Base-by-base conservation (phyloP, 2,113 vertebrate species). In the Hirundichthys speculiger region DNA sequence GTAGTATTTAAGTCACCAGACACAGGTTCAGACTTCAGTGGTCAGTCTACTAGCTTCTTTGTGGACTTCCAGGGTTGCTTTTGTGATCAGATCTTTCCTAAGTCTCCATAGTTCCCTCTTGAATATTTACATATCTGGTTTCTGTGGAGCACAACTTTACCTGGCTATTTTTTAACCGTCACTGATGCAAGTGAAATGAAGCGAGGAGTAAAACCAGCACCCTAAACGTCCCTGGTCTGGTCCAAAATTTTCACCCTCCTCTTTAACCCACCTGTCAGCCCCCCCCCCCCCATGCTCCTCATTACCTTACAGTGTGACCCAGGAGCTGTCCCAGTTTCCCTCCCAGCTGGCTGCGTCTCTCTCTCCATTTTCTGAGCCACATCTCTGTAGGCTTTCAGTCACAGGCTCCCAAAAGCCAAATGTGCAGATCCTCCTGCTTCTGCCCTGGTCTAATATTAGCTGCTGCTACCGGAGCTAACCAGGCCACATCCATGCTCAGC, bases 361-460 rank as follows among this genome's bases (percentile, higher is more conserved):
- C 56, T 77, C 65, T 50, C 71, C 68, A 9, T 27, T 80, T 88
- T 89, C 82, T 90, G 77, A 89, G 77, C 74, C 84, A 80, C 70
- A 75, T 91, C 90, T 92, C 88, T 81, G 83, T 71, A 88, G 91
- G 58, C 49, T 62, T 72, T 49, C 67, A 64, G 66, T 75, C 66
- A 48, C 74, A 60, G 55, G 73, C 72, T 88, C 90, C 84, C 84
- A 56, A 24, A 86, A 89, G 86, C 75, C 76, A 69, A 73, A 58
- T 30, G 67, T 45, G 57, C 75, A 60, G 47, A 68, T 71, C 72
- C 64, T 68, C 45, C 62, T 71, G 66, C 70, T 53, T 52, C 75
- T 54, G 72, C 77, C 66, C 62, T 27, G 74, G 13, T 80, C 89
- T 92, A 88, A 89, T 90, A 88, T 88, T 90, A 91, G 86, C 85